Evolutionary conservation across 2,888 invertebrate species (phyloP).

Genomic region (Priocnemis perturbator): DNA sequence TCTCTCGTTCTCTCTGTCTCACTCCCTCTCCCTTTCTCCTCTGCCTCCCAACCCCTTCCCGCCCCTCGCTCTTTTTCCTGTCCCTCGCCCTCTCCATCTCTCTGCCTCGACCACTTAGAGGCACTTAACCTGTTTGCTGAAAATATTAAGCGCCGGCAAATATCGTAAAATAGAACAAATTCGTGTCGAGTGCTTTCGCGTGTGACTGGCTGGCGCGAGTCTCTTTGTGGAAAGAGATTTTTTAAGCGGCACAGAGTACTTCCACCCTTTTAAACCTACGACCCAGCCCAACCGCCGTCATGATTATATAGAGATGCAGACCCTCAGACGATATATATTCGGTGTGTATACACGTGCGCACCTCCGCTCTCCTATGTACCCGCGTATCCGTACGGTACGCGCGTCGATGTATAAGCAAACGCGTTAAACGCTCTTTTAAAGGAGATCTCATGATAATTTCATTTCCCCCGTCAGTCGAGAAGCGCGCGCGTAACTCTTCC

Average conservation of each 20-base stretch:
- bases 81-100: slow-evolving; percentile 40
- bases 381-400: slow-evolving; percentile 8
- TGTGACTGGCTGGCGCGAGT: slow-evolving; percentile 54
- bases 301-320: slow-evolving; percentile 35
- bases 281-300: slow-evolving; percentile 35
- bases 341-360: background rate
- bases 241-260: slow-evolving; percentile 35
- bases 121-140: slow-evolving; percentile 68
- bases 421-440: slow-evolving; percentile 18
- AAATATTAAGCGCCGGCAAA: slow-evolving; percentile 67
- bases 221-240: slow-evolving; percentile 54
- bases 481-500: no score
- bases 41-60: background rate
- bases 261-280: slow-evolving; percentile 51
- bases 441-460: slow-evolving; percentile 20
- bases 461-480: slow-evolving; percentile 10
- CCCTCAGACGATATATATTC: slow-evolving; percentile 22
- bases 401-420: background rate
- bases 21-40: background rate
- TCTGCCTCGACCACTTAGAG: slow-evolving; percentile 60
- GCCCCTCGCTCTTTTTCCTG: slow-evolving; percentile 21
- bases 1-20: slow-evolving; percentile 10
- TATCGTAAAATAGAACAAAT: slow-evolving; percentile 65
- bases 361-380: background rate
- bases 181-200: slow-evolving; percentile 64